Base-by-base conservation (phyloP, 1,140 invertebrate genomes). In the Cotesia typhae region DNA sequence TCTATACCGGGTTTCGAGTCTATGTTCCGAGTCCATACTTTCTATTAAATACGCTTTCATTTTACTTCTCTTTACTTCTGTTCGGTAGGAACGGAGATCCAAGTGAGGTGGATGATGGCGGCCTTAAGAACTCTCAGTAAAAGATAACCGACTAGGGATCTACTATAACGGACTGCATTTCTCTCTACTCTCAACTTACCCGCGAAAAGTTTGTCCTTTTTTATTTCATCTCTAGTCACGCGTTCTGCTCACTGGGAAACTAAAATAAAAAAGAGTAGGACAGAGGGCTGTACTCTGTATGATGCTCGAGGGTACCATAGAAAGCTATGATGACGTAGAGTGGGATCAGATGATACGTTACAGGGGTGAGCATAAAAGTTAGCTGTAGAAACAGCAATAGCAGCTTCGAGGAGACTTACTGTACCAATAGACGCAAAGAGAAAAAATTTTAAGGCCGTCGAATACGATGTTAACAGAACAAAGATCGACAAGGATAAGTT, bases 21-120 rank as follows among this genome's bases (percentile, higher is more conserved):
- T 28, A 28, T 28, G 28, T 28, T 28, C 28, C 28, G 3, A 28
- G 28, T 28, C 28, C 28, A 47, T 47, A 47, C 41, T 47, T 7
- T 47, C 17, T 12, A 61, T 51, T 65, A 12, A 35, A 61, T 64
- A 28, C 80, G 79, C 80, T 81, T 83, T 84, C 82, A 78, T 81
- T 82, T 47, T 47, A 6, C 81, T 75, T 77, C 80, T 82, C 79
- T 79, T 81, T 80, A 74, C 78, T 74, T 75, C 74, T 28, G 28
- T 28, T 28, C 28, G 28, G 28, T 3, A 28, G 28, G 28, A 28
- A 28, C 28, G 28, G 28, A 28, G 71, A 76, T 76, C 38, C 17
- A 6, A 35, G 14, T n/a, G 3, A 12, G 37, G 67, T 38, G 52
- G 36, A 47, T 47, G 67, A 59, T 52, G 57, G 14, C 20, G 61